A percentile compares a stretch with the other conserved stretches of the same genome.
phyloP scores from a whole-genome alignment of 2,888 invertebrate genomes.

The Megaustenia siamemsis region DNA sequence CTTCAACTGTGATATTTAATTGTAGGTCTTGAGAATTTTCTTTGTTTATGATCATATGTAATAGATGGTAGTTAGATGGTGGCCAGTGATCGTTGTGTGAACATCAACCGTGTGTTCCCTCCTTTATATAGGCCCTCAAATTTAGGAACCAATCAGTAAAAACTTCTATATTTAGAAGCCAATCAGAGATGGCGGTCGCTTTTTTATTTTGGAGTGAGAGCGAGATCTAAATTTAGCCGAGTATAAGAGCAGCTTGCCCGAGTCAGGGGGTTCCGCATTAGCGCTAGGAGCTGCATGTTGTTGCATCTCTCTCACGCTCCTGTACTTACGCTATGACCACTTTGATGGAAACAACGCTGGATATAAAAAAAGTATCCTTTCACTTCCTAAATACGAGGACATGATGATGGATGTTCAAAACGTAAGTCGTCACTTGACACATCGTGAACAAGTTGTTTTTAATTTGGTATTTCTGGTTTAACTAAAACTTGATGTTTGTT shows the following conservation, averaged over 20 bases:
- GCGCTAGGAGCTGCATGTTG: too few relatives aligned
- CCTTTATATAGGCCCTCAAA: slow-evolving; percentile 15
- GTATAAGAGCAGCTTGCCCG: neutral
- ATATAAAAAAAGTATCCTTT: slow-evolving; percentile 41
- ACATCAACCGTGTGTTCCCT: neutral
- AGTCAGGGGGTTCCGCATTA: too few relatives aligned
- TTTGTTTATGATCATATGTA: too few relatives aligned
- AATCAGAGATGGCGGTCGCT: neutral
- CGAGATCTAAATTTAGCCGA: neutral
- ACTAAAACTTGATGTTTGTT: too few relatives aligned
- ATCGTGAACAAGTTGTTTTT: too few relatives aligned
- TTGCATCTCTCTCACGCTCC: too few relatives aligned
- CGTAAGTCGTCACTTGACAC: too few relatives aligned
- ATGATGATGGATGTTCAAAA: slow-evolving; percentile 61
- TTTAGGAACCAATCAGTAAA: slow-evolving; percentile 18
- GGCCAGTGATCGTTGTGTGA: too few relatives aligned
- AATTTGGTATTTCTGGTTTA: too few relatives aligned
- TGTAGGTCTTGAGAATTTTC: too few relatives aligned
- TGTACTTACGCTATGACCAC: slow-evolving; percentile 53
- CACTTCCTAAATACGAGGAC: slow-evolving; percentile 59
- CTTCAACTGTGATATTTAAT: too few relatives aligned
- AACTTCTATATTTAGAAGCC: slow-evolving; percentile 33
- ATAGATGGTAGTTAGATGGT: too few relatives aligned
- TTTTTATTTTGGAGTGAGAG: neutral
- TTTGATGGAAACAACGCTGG: slow-evolving; percentile 57